Base-by-base conservation (phyloP, 2,888 invertebrate genomes). In the Melanotus villosus region DNA sequence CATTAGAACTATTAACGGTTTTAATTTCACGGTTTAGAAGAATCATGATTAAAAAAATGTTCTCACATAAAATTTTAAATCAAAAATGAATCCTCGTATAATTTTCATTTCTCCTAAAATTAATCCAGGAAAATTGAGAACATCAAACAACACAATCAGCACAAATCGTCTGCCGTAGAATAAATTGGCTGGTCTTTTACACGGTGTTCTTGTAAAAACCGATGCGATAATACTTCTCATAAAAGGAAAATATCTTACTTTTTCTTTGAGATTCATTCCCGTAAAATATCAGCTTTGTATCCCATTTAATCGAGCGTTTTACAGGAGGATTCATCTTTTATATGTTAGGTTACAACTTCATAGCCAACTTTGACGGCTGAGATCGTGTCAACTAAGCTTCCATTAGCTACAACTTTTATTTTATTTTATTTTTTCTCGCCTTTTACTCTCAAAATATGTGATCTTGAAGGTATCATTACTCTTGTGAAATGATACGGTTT, bases 261-360 rank as follows among this genome's bases (percentile, higher is more conserved):
- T 32, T 56, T 56, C 56, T 21, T 56, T 21, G 56, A 56, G 38
- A 56, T 56, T 56, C 38, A 23, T 38, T 38, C 56, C 36, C 56
- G 56, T 56, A 56, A 56, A 56, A 56, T 38, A 56, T 56, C 56
- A 38, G 36, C 56, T 52, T 52, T 52, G 52, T 52, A 52, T 52
- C 52, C 52, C 30, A 32, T 14, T 38, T 56, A 56, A 56, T 52
- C 52, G 56, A 56, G 56, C 56, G 56, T 23, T 56, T 56, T 21
- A 38, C 32, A 34, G n/a, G 59, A 57, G 41, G 59, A 59, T 59
- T 32, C 59, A 59, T 59, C 45, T 59, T 59, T 59, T 43, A 59
- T 59, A 45, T 36, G 36, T 30, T 57, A 23, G 19, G 43, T 59
- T 59, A 59, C 38, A 59, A 43, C 45, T 41, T 59, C 45, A 43